Evolutionary conservation across 2,888 invertebrate genomes (phyloP).

Genomic region (Cephalotes varians): DNA sequence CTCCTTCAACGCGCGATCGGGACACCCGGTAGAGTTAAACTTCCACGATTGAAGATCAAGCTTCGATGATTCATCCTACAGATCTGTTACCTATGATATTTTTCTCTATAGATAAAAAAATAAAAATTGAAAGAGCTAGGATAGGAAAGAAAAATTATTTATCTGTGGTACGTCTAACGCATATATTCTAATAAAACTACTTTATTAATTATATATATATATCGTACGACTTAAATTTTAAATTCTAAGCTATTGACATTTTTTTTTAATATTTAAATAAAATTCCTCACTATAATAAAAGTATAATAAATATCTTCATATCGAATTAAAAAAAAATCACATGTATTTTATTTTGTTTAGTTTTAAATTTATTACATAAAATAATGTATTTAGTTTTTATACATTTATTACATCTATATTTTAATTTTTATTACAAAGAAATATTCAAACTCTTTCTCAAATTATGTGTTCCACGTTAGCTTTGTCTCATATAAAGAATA

Average conservation of each 20-base stretch:
- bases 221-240: not conserved
- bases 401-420: not conserved
- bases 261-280: not conserved
- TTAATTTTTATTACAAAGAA: slow-evolving; percentile 1
- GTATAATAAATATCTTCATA: not conserved
- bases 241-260: not conserved
- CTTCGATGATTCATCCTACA: not conserved
- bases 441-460: not conserved
- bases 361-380: not conserved
- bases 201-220: too few species aligned
- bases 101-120: not conserved
- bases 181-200: too few species aligned
- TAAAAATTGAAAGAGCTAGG: not conserved
- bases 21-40: slow-evolving; percentile 31
- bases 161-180: too few species aligned
- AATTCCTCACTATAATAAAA: not conserved
- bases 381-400: not conserved
- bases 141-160: too few species aligned
- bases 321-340: not conserved
- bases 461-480: not conserved
- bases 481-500: not conserved
- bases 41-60: not conserved
- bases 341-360: too few species aligned
- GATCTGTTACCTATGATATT: not conserved
- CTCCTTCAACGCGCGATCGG: slow-evolving; percentile 28